These are phyloP conservation scores for Drosophila elegans DNA, from an alignment of 1,140 invertebrate genomes.

Conservation along the genomic window DNA sequence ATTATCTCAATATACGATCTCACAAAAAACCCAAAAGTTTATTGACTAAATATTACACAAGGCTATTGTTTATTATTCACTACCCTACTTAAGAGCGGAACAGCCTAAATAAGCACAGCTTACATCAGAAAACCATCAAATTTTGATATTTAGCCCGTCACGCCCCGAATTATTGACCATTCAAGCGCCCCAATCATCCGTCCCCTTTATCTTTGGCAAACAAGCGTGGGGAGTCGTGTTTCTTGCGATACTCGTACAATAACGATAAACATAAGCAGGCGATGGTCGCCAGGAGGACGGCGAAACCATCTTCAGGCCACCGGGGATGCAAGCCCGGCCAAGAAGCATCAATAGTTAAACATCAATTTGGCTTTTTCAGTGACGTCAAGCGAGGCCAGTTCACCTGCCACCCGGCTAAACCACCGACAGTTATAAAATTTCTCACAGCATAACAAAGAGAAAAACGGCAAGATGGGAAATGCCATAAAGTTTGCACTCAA, in stretches of 20 bases:
- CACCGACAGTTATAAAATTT: conserved; percentile 51
- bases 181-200: not conserved
- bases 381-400: conserved; percentile 47
- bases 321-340: conserved; percentile 29
- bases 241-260: conserved; percentile 18
- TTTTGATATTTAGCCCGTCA: conserved; percentile 37
- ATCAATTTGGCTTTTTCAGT: conserved; percentile 51
- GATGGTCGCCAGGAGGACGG: conserved; percentile 11
- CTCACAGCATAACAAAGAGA: conserved; percentile 26
- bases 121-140: conserved; percentile 42
- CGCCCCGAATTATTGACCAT: conserved; percentile 49
- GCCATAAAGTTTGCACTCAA: not conserved
- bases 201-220: not conserved
- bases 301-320: conserved; percentile 11
- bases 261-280: conserved; percentile 46
- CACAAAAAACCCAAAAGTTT: not conserved
- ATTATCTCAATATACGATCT: not conserved
- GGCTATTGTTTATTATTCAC: conserved; percentile 18
- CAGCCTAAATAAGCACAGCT: not conserved
- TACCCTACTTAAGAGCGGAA: conserved; percentile 1
- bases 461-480: conserved; percentile 24
- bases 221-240: conserved; percentile 13
- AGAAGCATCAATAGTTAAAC: conserved; percentile 63
- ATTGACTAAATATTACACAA: conserved; percentile 19
- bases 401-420: conserved; percentile 25